Conservation (phyloP, 2,113 vertebrate species). For the Pomatostomus ruficeps region DNA sequence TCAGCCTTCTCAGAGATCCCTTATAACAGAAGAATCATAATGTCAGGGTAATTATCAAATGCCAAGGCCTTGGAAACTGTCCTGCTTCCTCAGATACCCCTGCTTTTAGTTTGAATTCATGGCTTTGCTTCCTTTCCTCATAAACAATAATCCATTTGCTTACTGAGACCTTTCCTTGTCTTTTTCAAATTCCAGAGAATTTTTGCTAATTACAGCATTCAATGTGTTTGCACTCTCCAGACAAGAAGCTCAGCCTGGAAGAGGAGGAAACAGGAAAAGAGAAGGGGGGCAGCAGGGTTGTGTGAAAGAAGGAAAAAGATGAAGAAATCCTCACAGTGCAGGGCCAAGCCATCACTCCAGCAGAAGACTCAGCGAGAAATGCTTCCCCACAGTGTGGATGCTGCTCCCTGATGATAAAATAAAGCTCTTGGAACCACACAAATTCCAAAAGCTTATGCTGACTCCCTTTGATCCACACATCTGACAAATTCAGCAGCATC, state of each 20-base stretch:
- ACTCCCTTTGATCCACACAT: background rate
- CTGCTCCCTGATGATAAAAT: background rate
- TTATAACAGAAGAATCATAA: background rate
- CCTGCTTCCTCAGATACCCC: background rate
- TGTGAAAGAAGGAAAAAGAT: background rate
- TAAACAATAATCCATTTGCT: background rate
- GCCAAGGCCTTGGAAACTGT: background rate
- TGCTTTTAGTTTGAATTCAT: background rate
- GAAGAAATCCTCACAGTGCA: background rate
- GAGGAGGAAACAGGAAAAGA: background rate
- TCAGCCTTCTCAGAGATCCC: background rate
- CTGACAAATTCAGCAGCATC: background rate
- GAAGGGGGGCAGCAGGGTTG: rapidly evolving
- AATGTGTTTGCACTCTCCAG: background rate
- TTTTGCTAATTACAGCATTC: background rate
- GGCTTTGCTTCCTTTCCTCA: background rate
- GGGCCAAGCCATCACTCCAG: background rate
- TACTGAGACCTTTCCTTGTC: background rate
- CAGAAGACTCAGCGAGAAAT: background rate
- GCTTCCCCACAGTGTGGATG: background rate
- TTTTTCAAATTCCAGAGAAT: background rate
- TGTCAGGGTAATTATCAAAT: background rate
- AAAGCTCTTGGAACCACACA: background rate
- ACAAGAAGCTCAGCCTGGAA: background rate
- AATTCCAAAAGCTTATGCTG: background rate